These are phyloP conservation scores for Hartigia nigra DNA, from an alignment of 2,888 invertebrate genomes.

Conservation along the genomic window DNA sequence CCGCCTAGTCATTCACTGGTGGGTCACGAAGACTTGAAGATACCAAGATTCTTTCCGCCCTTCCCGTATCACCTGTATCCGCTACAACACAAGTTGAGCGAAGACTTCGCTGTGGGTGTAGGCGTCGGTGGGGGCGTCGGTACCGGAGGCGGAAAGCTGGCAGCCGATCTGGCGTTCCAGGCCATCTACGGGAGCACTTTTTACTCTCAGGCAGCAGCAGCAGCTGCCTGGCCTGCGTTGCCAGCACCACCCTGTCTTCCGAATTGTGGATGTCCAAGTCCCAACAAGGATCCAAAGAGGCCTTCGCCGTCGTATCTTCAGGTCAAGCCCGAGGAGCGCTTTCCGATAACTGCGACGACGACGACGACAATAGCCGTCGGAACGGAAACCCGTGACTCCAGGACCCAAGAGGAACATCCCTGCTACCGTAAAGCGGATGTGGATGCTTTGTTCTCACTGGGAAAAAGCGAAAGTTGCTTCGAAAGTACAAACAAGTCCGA, in stretches of 20 bases:
- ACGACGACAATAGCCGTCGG: background rate
- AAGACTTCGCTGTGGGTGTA: conserved; percentile 67
- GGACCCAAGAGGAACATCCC: conserved; percentile 28
- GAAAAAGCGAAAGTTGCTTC: conserved; percentile 7
- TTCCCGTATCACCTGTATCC: conserved; percentile 79
- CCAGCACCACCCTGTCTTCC: conserved; percentile 43
- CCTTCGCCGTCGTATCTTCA: conserved; percentile 15
- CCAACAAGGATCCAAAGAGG: conserved; percentile 55
- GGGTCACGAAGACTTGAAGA: conserved; percentile 71
- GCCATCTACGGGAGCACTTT: conserved; percentile 70
- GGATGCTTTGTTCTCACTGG: conserved; percentile 1
- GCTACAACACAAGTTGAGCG: conserved; percentile 69
- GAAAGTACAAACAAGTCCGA: conserved; percentile 30
- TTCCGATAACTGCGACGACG: background rate
- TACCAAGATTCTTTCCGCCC: conserved; percentile 78
- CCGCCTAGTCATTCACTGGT: conserved; percentile 69
- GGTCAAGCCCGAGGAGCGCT: conserved; percentile 38
- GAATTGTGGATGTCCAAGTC: conserved; percentile 60
- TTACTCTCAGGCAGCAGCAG: conserved; percentile 65
- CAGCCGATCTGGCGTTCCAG: conserved; percentile 77
- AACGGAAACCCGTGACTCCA: background rate
- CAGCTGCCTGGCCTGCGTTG: conserved; percentile 56
- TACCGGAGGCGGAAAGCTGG: conserved; percentile 66
- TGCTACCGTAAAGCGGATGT: conserved; percentile 32
- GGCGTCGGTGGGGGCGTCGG: conserved; percentile 36